Evolutionary conservation across 1,140 invertebrate species (phyloP).

Genomic region (Glossosoma conforme): DNA sequence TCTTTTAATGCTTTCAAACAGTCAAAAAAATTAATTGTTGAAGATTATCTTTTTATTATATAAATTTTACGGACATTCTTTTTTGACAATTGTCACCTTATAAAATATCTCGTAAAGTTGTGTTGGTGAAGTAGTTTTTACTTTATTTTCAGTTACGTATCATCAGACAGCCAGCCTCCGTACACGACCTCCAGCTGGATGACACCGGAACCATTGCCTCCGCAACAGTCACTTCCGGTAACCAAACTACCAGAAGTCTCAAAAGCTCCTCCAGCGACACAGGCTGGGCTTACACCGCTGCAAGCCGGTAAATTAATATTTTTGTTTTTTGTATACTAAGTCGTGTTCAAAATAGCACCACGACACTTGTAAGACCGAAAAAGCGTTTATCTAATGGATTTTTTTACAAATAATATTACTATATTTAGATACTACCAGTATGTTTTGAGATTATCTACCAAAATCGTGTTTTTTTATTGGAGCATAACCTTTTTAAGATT

Average conservation of each 20-base stretch:
- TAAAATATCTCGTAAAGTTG: no score
- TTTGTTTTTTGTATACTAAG: no score
- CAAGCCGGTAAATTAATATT: conserved; percentile 8
- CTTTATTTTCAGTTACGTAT: conserved; percentile 26
- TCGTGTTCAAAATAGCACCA: no score
- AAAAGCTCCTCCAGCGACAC: conserved; percentile 47
- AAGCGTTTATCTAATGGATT: not conserved
- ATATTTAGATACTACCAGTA: not conserved
- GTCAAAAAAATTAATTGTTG: no score
- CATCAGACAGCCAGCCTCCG: conserved; percentile 21
- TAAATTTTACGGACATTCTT: no score
- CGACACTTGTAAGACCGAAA: not conserved
- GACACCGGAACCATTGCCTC: conserved; percentile 8
- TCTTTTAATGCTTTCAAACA: no score
- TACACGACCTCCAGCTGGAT: conserved; percentile 24
- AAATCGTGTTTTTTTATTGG: no score
- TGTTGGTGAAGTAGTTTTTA: no score
- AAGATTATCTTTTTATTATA: no score
- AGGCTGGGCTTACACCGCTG: conserved; percentile 48
- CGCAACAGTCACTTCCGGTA: conserved; percentile 4
- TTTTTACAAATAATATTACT: conserved; percentile 31
- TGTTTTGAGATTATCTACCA: no score
- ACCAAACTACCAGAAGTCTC: conserved; percentile 23
- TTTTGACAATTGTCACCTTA: no score
- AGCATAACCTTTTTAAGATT: no score